Percentiles rank a stretch among this genome's conserved stretches.
phyloP scores from a whole-genome alignment of 2,113 vertebrate genomes.

The Nansenia antarctica region DNA sequence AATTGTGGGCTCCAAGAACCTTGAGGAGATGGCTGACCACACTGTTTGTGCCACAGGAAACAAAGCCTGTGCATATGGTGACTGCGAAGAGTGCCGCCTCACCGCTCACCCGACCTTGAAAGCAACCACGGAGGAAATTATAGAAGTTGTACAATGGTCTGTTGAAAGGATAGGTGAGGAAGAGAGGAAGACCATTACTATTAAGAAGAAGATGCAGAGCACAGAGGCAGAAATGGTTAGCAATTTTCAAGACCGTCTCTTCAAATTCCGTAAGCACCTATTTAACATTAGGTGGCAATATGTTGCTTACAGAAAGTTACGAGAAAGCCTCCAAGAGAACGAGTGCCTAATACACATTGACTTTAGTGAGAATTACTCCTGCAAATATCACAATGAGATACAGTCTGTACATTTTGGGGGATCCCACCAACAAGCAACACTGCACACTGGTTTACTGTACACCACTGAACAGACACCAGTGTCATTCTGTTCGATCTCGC shows the following conservation, averaged over 20 bases:
- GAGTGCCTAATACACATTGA: too few species aligned
- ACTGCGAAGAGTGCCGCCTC: not conserved
- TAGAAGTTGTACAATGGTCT: not conserved
- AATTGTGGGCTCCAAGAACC: not conserved
- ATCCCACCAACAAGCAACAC: too few species aligned
- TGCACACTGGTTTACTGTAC: too few species aligned
- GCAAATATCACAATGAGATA: too few species aligned
- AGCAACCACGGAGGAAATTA: not conserved
- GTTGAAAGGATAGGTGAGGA: not conserved
- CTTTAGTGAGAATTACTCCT: too few species aligned
- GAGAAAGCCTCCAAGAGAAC: too few species aligned
- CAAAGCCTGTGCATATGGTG: constrained; percentile 7
- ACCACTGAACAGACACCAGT: too few species aligned
- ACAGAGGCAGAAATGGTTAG: not conserved
- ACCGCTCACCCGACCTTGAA: not conserved
- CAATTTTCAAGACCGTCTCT: constrained; percentile 1
- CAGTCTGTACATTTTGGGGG: too few species aligned
- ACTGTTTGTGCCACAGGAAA: not conserved
- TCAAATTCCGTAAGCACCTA: not conserved
- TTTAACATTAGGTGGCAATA: too few species aligned
- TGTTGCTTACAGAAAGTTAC: too few species aligned
- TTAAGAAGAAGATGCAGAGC: not conserved
- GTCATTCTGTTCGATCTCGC: too few species aligned
- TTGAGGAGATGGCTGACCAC: not conserved
- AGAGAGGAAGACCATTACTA: not conserved